Percentiles rank a stretch among this genome's conserved stretches.
These are phyloP conservation scores for Amphimedon queenslandica DNA, from an alignment of 37 sponge, comb jelly and placozoan genomes.

Conservation along the genomic window DNA sequence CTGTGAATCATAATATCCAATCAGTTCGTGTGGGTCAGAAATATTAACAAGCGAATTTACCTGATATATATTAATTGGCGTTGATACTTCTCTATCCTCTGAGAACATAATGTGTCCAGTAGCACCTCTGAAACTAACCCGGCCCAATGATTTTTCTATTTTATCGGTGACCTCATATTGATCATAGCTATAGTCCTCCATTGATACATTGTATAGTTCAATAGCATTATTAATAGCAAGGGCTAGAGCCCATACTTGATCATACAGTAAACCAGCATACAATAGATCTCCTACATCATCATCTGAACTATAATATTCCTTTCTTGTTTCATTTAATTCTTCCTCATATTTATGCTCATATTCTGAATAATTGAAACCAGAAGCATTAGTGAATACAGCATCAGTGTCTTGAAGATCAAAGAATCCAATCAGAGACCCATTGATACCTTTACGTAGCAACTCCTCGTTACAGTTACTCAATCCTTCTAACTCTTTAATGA, in stretches of 20 bases:
- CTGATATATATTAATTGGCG: background rate
- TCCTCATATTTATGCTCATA: background rate
- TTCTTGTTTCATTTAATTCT: background rate
- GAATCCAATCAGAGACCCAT: too few relatives aligned
- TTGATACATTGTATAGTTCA: background rate
- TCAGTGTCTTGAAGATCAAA: too few relatives aligned
- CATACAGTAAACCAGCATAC: slow-evolving; percentile 1
- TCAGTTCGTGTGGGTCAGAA: too few relatives aligned
- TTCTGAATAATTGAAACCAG: background rate
- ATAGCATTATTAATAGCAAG: slow-evolving; percentile 9
- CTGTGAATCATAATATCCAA: too few relatives aligned
- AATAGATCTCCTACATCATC: background rate
- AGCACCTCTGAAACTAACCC: slow-evolving; percentile 9
- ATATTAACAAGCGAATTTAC: too few relatives aligned
- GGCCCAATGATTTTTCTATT: slow-evolving; percentile 1
- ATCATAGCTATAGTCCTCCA: background rate
- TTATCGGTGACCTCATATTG: background rate
- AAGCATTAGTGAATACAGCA: background rate
- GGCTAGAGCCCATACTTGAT: slow-evolving; percentile 11
- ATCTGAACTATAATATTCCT: background rate
- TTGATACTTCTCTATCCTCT: background rate
- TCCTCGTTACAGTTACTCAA: too few relatives aligned
- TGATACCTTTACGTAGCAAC: too few relatives aligned
- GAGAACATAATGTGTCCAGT: background rate
- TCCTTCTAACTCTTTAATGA: too few relatives aligned